Evolutionary conservation across 92 coral and sea anemone genomes (phyloP), one percentile per base, ranked within the genome.

Genomic region (Chrysogorgia sp.): DNA sequence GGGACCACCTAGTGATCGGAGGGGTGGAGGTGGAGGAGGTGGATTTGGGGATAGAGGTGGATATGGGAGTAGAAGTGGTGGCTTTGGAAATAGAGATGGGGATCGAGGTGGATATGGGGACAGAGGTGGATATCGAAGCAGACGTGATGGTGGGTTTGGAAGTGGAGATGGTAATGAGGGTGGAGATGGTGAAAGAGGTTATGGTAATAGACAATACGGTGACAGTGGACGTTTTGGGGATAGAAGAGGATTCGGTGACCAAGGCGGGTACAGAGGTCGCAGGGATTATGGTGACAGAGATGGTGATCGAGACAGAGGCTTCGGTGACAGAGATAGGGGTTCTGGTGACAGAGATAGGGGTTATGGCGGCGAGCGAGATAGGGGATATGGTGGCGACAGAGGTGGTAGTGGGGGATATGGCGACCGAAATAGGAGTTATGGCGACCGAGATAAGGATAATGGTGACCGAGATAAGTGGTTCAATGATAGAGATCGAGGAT

Each of bases 321-420:
- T 47, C 20, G 87, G 88, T 30, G 86, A 47, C 53, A 80, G 91
- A 67, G 90, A 88, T 58, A 88, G 93, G 70, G 78, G 75, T 22
- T 75, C 40, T 0, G 75, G 76, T 43, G 87, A 76, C 15, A 40
- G 83, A 58, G 83, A 77, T 59, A 74, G 79, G 28, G 90, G 93
- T 0, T 88, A 34, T 78, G 91, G 88, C 25, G 91, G 88, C 25
- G 88, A 79, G 23, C 82, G 88, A 37, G 81, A 87, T 25, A 74
- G 88, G 64, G 84, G 87, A 2, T 77, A 41, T 63, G 45, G 79
- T 45, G 82, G 72, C 26, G 91, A 86, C 25, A n/a, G n/a, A n/a
- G 88, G 75, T 25, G 79, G 88, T 30, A 76, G 84, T 25, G 68
- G 88, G 64, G 84, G 87, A 2, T 77, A 41, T 63, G 45, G 79